Evolutionary conservation across 1,140 invertebrate genomes (phyloP), one percentile per base, ranked within the genome.

Genomic region (Bombus picipes): DNA sequence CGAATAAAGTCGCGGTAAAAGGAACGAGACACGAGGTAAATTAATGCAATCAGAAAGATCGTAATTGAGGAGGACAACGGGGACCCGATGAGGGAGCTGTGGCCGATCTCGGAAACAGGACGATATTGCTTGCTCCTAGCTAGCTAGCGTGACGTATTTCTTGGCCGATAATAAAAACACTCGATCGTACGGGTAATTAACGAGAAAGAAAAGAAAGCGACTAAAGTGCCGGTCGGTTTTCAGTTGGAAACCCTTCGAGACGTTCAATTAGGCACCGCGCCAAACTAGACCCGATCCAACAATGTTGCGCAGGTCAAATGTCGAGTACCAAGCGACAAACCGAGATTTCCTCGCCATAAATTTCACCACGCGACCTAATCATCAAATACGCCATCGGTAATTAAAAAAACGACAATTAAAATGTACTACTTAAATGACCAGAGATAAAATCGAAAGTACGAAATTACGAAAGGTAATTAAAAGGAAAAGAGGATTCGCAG

Each of bases 191-290:
- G 68, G 77, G 75, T 86, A 89, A 89, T 89, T 89, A 89, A 89
- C 80, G 81, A 65, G 84, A 87, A 81, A 74, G 53, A 81, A 65
- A 72, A 66, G 76, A 62, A 80, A 83, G 68, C 76, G 53, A 65
- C 34, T 15, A 74, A 89, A 68, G 68, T 70, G 83, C 59, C 59
- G 72, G 74, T 28, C 68, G 81, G 81, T 88, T 89, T 86, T 81
- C 88, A 72, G 59, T 62, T 83, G 85, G 66, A 90, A 87, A 89
- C 82, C 76, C 85, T 87, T 78, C 68, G 85, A 90, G 88, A 88
- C 86, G 89, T 90, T 90, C 88, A 90, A 90, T 90, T 90, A 90
- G 89, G 89, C 89, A 90, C 57, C 15, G 74, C 71, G 89, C 89
- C 89, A 90, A 90, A 88, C 86, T 87, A 82, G 75, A 87, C 53